Conservation (phyloP, 2,797 vertebrate species). For the Ceryle rudis region DNA sequence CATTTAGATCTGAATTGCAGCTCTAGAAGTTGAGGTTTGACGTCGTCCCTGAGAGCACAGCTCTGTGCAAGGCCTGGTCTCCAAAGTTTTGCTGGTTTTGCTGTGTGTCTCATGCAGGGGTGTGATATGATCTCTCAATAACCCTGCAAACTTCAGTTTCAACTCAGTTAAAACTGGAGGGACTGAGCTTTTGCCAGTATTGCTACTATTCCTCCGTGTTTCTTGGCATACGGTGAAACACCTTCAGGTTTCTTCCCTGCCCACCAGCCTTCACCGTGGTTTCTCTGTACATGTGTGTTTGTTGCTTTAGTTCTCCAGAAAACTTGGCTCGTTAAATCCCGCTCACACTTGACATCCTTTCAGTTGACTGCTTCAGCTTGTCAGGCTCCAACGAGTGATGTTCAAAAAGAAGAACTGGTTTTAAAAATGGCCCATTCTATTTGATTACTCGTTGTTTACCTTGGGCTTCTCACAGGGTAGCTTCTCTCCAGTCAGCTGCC, state of each 20-base stretch:
- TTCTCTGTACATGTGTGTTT: background rate
- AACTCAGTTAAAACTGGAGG: background rate
- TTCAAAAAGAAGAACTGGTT: background rate
- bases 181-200: background rate
- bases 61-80: background rate
- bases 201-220: background rate
- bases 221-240: rapidly evolving
- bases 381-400: background rate
- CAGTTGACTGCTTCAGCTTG: background rate
- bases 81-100: background rate
- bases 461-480: background rate
- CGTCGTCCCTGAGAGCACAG: background rate
- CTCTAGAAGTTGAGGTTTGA: background rate
- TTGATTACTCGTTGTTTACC: background rate
- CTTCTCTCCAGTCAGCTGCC: background rate
- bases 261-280: background rate
- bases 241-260: rapidly evolving
- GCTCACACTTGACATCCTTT: background rate
- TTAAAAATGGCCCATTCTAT: background rate
- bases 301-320: background rate
- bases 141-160: rapidly evolving
- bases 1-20: background rate
- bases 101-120: rapidly evolving
- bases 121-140: background rate
- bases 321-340: background rate